Conservation (phyloP, 2,797 vertebrate genomes). For the Brachyrhaphis roseni region DNA sequence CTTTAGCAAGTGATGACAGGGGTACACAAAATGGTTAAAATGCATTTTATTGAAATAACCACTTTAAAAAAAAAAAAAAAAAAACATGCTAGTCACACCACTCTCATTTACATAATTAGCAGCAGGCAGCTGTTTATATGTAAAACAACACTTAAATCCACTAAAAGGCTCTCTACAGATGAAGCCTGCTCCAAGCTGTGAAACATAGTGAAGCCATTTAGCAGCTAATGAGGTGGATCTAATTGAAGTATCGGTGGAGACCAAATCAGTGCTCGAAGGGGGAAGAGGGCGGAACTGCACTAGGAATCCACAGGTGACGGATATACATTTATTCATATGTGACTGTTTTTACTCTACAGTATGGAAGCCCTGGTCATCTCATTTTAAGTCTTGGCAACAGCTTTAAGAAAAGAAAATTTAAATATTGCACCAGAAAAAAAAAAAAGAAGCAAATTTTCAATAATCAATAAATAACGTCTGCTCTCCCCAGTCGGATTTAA, state of each 20-base stretch:
- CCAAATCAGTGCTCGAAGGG: constrained; percentile 2
- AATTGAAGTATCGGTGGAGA: constrained; percentile 9
- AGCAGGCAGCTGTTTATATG: constrained; percentile 17
- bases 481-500: neutral
- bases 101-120: constrained; percentile 20
- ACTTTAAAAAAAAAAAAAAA: neutral
- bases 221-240: constrained; percentile 12
- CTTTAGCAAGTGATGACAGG: neutral
- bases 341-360: neutral
- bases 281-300: neutral
- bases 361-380: neutral
- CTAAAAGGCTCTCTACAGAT: constrained; percentile 12
- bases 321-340: neutral
- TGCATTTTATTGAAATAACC: neutral
- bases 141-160: constrained; percentile 18
- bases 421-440: neutral
- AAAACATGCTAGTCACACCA: neutral
- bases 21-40: neutral
- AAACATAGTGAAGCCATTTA: constrained; percentile 15
- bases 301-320: neutral
- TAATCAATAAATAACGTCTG: neutral
- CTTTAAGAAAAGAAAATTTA: neutral
- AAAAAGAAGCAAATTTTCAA: neutral
- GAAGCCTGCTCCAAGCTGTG: constrained; percentile 3
- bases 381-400: neutral